These are phyloP conservation scores for Phalera bucephala DNA, from an alignment of 2,888 invertebrate species.

Conservation along the genomic window DNA sequence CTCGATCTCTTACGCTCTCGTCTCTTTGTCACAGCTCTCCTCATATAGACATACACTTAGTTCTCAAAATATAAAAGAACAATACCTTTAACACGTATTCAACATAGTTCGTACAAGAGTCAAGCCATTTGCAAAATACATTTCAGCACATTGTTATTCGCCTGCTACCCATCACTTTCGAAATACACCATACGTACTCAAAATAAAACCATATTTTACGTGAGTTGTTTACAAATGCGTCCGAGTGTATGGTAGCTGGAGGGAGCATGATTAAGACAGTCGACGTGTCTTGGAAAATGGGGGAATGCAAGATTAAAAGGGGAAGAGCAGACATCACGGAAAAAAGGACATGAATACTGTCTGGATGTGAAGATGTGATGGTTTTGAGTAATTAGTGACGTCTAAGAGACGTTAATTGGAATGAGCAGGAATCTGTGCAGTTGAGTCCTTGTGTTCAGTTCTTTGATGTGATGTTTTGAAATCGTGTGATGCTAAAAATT, in stretches of 20 bases:
- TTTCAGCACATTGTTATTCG: constrained; percentile 8
- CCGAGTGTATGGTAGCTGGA: constrained; percentile 27
- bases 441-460: too few relatives aligned
- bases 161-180: constrained; percentile 15
- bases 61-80: too few relatives aligned
- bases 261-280: constrained; percentile 47
- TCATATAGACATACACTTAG: too few relatives aligned
- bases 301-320: constrained; percentile 55
- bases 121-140: neutral
- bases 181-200: constrained; percentile 9
- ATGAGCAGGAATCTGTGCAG: too few relatives aligned
- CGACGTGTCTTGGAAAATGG: constrained; percentile 38
- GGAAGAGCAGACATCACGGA: neutral
- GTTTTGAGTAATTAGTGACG: neutral
- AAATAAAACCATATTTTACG: constrained; percentile 16
- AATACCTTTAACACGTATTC: too few relatives aligned
- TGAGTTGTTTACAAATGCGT: constrained; percentile 27
- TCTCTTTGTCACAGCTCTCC: too few relatives aligned
- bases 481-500: too few relatives aligned
- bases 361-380: neutral
- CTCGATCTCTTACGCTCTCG: too few relatives aligned
- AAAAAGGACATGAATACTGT: neutral
- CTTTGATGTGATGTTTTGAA: too few relatives aligned
- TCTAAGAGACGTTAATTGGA: too few relatives aligned
- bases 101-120: too few relatives aligned